phyloP scores from a whole-genome alignment of 2,797 vertebrate genomes.

The Phataginus tetradactyla region DNA sequence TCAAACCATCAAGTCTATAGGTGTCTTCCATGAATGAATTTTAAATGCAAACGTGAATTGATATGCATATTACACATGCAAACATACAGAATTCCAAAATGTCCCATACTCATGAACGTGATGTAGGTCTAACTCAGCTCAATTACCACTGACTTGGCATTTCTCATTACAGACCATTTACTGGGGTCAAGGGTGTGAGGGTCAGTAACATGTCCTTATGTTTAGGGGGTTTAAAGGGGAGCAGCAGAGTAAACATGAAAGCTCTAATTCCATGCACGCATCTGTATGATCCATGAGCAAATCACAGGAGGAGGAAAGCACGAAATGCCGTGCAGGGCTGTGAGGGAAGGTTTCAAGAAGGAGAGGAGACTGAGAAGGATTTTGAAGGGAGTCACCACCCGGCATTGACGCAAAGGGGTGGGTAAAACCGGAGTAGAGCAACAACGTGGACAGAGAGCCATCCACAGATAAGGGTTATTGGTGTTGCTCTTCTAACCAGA shows the following conservation, averaged over 20 bases:
- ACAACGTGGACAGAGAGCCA: not conserved
- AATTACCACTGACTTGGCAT: not conserved
- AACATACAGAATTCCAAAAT: not conserved
- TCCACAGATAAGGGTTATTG: too few relatives aligned
- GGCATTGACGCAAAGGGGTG: too few relatives aligned
- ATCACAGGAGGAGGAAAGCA: not conserved
- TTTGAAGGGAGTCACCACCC: not conserved
- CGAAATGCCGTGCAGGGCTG: not conserved
- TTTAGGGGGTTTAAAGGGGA: not conserved
- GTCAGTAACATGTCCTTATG: not conserved
- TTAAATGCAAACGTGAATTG: not conserved
- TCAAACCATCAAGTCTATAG: not conserved
- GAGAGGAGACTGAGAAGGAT: not conserved
- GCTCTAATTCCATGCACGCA: not conserved
- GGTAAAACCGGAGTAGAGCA: too few relatives aligned
- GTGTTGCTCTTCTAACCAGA: not conserved
- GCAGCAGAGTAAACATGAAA: not conserved
- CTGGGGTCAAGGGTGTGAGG: not conserved
- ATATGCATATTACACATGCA: not conserved
- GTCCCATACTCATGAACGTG: not conserved
- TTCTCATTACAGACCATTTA: not conserved
- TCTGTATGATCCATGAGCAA: not conserved
- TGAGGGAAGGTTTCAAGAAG: not conserved
- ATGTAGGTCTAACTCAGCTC: not conserved
- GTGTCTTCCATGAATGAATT: not conserved